Evolutionary conservation across 2,113 vertebrate species (phyloP), one percentile per base, ranked within the genome.

Genomic region (Xenus cinereus): DNA sequence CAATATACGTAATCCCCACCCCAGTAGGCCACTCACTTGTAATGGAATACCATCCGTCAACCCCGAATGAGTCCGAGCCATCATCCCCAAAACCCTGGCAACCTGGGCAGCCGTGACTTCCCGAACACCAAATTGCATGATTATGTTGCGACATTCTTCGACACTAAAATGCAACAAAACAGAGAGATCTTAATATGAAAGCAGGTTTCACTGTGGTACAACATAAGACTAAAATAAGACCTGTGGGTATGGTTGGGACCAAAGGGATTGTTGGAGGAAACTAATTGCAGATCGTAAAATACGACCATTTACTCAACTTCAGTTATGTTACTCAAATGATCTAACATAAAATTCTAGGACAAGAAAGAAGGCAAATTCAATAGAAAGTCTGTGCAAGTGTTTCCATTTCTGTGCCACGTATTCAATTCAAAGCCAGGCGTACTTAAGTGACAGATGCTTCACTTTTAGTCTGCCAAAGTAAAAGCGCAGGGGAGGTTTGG

Each of bases 81-180:
- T 99, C 99, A 99, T 99, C 87, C 99, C 99, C 94, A 99, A 98
- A 93, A 99, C 99, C 94, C 99, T 98, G 97, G 99, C 99, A 79
- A 99, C 99, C 98, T 99, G 99, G 96, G 99, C 99, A 96, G 99
- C 99, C 2, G 99, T 99, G 71, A 99, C 99, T 90, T 99, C 99
- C 90, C 99, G 99, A 86, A 99, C 99, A 51, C 99, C 99, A 98
- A 99, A 99, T 96, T 99, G 99, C 96, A 99, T 95, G 97, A 99
- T 99, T 95, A 99, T 99, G 97, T 98, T 99, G 97, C 99, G 99
- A 98, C 99, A 99, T 98, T 99, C 99, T 93, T 99, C 99, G 15
- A 99, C 97, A 91, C 99, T 99, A 93, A 57, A 74, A 86, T 15
- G 39, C 4, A 94, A 97, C 32, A 79, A 67, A 48, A 94, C 50